Percentiles rank a stretch among this genome's conserved stretches.
Conservation (phyloP, 30 jellyfish, hydroid and myxozoan genomes). For the Pelagia noctiluca region DNA sequence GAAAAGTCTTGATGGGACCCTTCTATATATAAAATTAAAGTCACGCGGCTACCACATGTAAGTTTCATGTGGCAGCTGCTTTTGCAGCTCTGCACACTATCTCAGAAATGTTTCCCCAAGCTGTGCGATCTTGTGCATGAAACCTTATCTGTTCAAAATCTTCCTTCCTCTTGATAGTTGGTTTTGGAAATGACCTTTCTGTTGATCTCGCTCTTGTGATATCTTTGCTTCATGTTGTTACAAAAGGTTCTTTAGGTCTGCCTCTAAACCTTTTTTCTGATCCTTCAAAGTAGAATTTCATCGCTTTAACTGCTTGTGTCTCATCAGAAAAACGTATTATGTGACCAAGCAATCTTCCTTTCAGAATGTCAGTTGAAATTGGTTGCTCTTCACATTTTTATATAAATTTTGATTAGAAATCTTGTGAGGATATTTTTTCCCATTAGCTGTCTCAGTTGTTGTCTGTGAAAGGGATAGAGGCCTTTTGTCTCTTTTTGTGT, state of each 20-base stretch:
- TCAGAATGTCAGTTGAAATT: too few relatives aligned
- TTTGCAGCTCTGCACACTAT: too few relatives aligned
- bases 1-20: too few relatives aligned
- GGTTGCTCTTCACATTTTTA: constrained; percentile 48
- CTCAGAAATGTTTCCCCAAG: too few relatives aligned
- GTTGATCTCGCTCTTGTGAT: constrained; percentile 49
- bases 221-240: constrained; percentile 33
- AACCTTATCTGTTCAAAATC: background rate
- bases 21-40: too few relatives aligned
- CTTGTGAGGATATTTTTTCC: constrained; percentile 50
- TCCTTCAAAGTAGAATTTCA: constrained; percentile 52
- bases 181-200: constrained; percentile 20
- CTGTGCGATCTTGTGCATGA: too few relatives aligned
- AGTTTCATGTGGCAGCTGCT: too few relatives aligned
- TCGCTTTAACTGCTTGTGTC: constrained; percentile 57
- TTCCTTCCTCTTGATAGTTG: constrained; percentile 23
- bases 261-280: too few relatives aligned
- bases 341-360: constrained; percentile 69
- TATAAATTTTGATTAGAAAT: constrained; percentile 31
- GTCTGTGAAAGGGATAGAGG: constrained; percentile 49
- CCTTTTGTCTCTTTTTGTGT: constrained; percentile 49
- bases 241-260: constrained; percentile 48
- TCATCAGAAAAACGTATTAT: constrained; percentile 32
- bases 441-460: constrained; percentile 55
- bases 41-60: too few relatives aligned